A percentile compares a stretch with the other conserved stretches of the same genome.
Conservation (phyloP, 2,888 invertebrate genomes). For the Oxyteleia sp. region DNA sequence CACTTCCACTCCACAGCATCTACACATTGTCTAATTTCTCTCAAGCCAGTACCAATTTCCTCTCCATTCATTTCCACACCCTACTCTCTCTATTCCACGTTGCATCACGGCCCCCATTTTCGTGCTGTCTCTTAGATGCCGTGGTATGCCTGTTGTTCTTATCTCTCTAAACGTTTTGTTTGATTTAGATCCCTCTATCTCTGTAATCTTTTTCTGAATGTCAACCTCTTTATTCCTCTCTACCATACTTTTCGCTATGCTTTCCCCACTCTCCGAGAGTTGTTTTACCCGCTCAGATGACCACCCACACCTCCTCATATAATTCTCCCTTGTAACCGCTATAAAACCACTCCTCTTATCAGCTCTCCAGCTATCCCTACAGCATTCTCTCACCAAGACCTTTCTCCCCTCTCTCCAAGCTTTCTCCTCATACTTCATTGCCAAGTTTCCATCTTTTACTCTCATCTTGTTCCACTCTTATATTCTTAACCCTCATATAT, state of each 20-base stretch:
- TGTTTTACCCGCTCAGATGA: neutral
- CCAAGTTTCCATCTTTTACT: neutral
- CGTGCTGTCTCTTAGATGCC: neutral
- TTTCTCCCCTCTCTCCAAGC: neutral
- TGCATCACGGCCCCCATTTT: neutral
- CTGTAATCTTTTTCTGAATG: constrained; percentile 3
- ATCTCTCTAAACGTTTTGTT: constrained; percentile 17
- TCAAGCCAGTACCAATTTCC: constrained; percentile 3
- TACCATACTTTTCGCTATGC: neutral
- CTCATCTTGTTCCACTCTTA: neutral
- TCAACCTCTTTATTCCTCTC: constrained; percentile 32
- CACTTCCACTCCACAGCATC: neutral
- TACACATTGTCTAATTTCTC: constrained; percentile 15
- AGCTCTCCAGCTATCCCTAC: neutral
- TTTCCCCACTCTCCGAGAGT: neutral
- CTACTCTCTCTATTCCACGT: neutral
- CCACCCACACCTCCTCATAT: constrained; percentile 24
- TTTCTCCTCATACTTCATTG: neutral
- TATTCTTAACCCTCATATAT: no score
- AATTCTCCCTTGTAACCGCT: neutral
- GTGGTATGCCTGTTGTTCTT: neutral
- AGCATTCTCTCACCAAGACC: neutral
- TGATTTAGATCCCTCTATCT: constrained; percentile 4
- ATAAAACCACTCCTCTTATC: neutral
- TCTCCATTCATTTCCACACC: neutral